Evolutionary conservation across 1,140 invertebrate species (phyloP), one percentile per base, ranked within the genome.

Genomic region (Triops longicaudatus): DNA sequence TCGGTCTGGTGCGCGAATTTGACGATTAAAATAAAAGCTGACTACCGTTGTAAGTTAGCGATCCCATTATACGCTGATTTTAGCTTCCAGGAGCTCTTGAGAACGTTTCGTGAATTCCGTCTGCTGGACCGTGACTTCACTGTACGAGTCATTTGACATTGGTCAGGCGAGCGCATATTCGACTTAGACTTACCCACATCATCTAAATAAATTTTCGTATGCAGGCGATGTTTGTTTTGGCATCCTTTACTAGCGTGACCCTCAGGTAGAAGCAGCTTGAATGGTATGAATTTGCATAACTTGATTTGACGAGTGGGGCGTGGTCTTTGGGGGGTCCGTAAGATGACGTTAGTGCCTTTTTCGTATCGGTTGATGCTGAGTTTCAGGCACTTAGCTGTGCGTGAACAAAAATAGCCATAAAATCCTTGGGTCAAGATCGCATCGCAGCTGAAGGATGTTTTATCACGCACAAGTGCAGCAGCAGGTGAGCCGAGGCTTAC

Each of bases 401-500:
- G 50, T 63, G n/a, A 17, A 63, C 50, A 17, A 63, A 63, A 63
- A 63, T 63, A 22, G 50, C 50, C 3, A 7, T 63, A 17, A 63
- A n/a, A 22, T n/a, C 17, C 22, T 17, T 63, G 50, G 50, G 50
- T 22, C 50, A 63, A 9, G 50, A n/a, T 63, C 50, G n/a, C 22
- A 14, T 63, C 31, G 14, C 50, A 14, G 22, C 50, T 63, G 50
- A 63, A 63, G 50, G 50, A 63, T 63, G 50, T 14, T 63, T 63
- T 63, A 63, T 63, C 50, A 63, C 50, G 50, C 50, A 63, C 50
- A 63, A 63, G 50, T 63, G 50, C 22, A 63, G 50, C 44, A 63
- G 44, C 50, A 63, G 50, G 50, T 63, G 50, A 63, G 50, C 50
- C 17, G 22, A 63, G 50, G 50, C 50, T 63, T n/a, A 9, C 50